Conservation (phyloP, 2,797 vertebrate species). For the Threskiornis aethiopicus region DNA sequence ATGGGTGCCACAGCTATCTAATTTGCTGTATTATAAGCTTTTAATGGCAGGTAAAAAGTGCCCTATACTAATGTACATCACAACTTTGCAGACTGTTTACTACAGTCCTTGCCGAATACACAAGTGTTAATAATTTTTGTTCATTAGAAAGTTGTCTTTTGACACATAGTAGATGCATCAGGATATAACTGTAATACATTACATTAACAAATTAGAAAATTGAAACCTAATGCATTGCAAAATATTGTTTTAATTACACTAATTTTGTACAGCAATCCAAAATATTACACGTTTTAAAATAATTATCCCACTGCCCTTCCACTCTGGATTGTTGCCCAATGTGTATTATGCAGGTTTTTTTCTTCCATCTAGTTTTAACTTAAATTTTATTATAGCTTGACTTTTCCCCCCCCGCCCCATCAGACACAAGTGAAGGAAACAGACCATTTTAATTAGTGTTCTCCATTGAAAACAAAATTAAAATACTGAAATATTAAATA, state of each 20-base stretch:
- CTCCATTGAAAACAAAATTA: background rate
- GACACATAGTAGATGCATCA: background rate
- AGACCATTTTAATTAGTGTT: background rate
- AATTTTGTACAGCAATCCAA: background rate
- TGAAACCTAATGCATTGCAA: background rate
- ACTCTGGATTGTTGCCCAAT: background rate
- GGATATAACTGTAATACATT: background rate
- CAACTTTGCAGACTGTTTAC: background rate
- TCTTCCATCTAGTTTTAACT: background rate
- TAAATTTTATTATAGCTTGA: background rate
- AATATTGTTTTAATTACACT: background rate
- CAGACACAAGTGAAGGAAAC: background rate
- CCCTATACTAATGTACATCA: background rate
- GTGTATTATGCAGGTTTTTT: background rate
- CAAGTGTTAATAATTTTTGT: background rate
- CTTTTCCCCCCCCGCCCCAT: rapidly evolving
- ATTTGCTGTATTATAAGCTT: slow-evolving; percentile 29
- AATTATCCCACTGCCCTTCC: background rate
- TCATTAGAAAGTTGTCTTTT: background rate
- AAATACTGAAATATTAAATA: background rate
- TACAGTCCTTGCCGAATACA: background rate
- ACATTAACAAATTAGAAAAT: background rate
- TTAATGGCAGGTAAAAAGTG: background rate
- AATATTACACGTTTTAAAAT: background rate
- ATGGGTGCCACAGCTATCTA: background rate